Evolutionary conservation across 2,888 invertebrate genomes (phyloP).

Genomic region (Drosophila infuscata): DNA sequence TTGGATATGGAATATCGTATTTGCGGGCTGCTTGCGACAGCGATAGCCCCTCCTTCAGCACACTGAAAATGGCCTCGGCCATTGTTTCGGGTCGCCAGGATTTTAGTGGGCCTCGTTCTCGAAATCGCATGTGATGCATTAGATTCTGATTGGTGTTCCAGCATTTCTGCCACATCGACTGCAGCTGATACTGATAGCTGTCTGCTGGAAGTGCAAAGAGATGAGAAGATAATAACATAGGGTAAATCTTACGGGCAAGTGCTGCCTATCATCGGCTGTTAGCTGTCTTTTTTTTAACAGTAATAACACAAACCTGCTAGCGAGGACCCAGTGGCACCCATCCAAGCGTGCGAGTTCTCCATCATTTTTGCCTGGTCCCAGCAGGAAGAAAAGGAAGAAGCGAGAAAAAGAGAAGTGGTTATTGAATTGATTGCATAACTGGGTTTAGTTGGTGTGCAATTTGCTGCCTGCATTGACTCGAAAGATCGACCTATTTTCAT

Average conservation of each 20-base stretch:
- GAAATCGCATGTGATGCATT: slow-evolving; percentile 95
- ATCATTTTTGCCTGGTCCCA: slow-evolving; percentile 94
- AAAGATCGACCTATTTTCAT: slow-evolving; percentile 60
- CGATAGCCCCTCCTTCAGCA: slow-evolving; percentile 94
- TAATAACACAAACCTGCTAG: slow-evolving; percentile 91
- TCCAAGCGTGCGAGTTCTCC: slow-evolving; percentile 96
- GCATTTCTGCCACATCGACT: slow-evolving; percentile 98
- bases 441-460: slow-evolving; percentile 72
- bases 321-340: slow-evolving; percentile 93
- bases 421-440: slow-evolving; percentile 70
- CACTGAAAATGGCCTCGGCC: slow-evolving; percentile 97
- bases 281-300: neutral
- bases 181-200: slow-evolving; percentile 97
- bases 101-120: slow-evolving; percentile 95
- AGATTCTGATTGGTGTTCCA: slow-evolving; percentile 97
- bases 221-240: slow-evolving; percentile 13
- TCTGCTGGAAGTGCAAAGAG: slow-evolving; percentile 86
- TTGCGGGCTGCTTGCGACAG: slow-evolving; percentile 96
- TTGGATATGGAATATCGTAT: slow-evolving; percentile 97
- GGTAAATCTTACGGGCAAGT: slow-evolving; percentile 20
- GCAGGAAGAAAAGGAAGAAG: slow-evolving; percentile 2
- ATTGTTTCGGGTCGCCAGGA: slow-evolving; percentile 97
- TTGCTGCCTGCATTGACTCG: slow-evolving; percentile 50
- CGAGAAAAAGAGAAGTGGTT: slow-evolving; percentile 11
- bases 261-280: slow-evolving; percentile 4